Base-by-base conservation (phyloP, 2,888 invertebrate genomes). In the Patella pellucida region DNA sequence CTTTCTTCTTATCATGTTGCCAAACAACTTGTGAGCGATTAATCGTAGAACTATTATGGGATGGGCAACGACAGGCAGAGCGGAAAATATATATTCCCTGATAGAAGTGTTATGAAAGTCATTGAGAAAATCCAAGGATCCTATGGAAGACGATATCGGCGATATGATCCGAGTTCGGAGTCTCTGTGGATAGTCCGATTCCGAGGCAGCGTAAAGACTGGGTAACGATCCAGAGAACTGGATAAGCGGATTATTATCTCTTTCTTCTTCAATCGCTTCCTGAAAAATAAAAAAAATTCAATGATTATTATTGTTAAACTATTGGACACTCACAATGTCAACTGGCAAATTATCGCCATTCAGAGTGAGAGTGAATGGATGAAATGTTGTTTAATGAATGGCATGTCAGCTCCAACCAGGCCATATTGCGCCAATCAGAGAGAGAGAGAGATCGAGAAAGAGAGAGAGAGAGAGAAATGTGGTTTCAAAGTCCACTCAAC, bases 41-140 rank as follows among this genome's bases (percentile, higher is more conserved):
- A 93, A 90, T 31, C 93, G 89, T 67, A 93, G 87, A 62, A 93
- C 89, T 72, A 93, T 92, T 54, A 93, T 90, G 1, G 93, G 93
- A 85, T 92, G 92, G 72, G 93, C 91, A 14, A 93, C 90, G 81
- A 92, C 89, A 2, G 93, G 92, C 77, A 93, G 89, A 14, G 88
- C 87, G 77, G 87, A 85, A 68, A 90, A 84, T 15, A 90, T 83
- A 73, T 86, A 85, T 71, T 89, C 89, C 16, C 87, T 76, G 76
- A 90, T 86, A 9, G 87, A 82, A 56, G 82, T 84, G 51, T 81
- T 79, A 54, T 85, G 81, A 9, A 85, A 79, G 16, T 85, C 82
- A 31, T 81, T 82, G 5, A 88, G 80, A 52, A 84, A 86, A 73
- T 87, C 85, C 69, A 87, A 79, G 19, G 88, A 88, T 72, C 85